phyloP scores from a whole-genome alignment of 2,113 vertebrate genomes.

The Xenus cinereus region DNA sequence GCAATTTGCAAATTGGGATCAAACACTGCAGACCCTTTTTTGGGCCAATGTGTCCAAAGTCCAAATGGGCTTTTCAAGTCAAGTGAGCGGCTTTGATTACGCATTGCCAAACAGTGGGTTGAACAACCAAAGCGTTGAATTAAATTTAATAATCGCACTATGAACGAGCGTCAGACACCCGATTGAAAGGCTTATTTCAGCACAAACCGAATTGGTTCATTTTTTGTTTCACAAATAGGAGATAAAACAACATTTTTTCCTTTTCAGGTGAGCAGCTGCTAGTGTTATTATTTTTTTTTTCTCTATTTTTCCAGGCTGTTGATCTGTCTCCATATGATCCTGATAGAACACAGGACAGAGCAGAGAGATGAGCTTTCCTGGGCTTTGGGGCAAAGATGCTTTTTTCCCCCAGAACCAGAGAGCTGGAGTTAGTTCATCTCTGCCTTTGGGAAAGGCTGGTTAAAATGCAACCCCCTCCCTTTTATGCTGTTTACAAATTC shows the following conservation, averaged over 20 bases:
- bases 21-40: not conserved
- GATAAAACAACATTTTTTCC: not conserved
- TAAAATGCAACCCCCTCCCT: not conserved
- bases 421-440: not conserved
- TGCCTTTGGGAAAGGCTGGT: not conserved
- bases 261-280: not conserved
- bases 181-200: not conserved
- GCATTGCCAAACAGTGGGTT: rapidly evolving
- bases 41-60: rapidly evolving
- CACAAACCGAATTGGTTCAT: rapidly evolving
- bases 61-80: not conserved
- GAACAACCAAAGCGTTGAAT: not conserved
- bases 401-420: not conserved
- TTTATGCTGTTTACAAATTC: not conserved
- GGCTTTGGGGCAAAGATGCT: not conserved
- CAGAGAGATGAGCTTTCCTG: not conserved
- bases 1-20: not conserved
- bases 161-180: not conserved
- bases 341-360: not conserved
- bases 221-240: not conserved
- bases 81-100: not conserved
- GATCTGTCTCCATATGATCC: not conserved
- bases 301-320: not conserved
- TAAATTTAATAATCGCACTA: not conserved
- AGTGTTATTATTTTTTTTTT: not conserved